These are phyloP conservation scores for Pocillopora damicornis DNA, from an alignment of 64 coral and sea anemone species.

Conservation along the genomic window DNA sequence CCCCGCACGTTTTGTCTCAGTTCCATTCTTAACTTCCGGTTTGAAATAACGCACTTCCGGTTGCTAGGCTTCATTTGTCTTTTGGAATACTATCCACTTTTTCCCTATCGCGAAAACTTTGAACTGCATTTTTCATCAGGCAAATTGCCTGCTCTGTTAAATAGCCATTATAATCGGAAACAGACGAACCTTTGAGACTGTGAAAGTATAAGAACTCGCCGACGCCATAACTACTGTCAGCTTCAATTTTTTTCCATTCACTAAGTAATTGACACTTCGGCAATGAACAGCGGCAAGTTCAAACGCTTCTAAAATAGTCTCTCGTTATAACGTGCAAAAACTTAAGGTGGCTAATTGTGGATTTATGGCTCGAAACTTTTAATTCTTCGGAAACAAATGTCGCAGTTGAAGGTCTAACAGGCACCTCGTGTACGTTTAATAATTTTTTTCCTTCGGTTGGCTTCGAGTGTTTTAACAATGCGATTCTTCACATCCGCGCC, in stretches of 20 bases:
- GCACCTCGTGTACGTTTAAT: constrained; percentile 1
- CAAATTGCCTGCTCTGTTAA: neutral
- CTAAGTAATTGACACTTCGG: constrained; percentile 23
- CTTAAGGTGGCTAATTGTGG: constrained; percentile 45
- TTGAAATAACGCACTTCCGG: constrained; percentile 52
- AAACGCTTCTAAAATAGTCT: constrained; percentile 32
- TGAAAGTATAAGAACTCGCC: constrained; percentile 10
- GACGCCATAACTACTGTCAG: neutral
- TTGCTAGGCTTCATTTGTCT: neutral
- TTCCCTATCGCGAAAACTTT: neutral
- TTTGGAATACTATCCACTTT: neutral
- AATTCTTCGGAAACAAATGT: constrained; percentile 32
- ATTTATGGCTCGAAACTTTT: constrained; percentile 40
- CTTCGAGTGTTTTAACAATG: constrained; percentile 1
- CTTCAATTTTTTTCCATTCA: constrained; percentile 29
- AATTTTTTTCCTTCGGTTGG: constrained; percentile 31
- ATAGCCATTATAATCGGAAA: neutral
- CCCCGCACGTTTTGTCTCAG: neutral
- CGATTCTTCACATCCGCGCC: constrained; percentile 14
- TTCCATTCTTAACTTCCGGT: constrained; percentile 41
- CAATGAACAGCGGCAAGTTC: constrained; percentile 40
- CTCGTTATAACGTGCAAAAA: constrained; percentile 24
- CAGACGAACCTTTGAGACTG: constrained; percentile 18
- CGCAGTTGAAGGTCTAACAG: constrained; percentile 8
- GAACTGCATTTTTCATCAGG: neutral